Evolutionary conservation across 1,140 invertebrate species (phyloP).

Genomic region (Oppia nitens): DNA sequence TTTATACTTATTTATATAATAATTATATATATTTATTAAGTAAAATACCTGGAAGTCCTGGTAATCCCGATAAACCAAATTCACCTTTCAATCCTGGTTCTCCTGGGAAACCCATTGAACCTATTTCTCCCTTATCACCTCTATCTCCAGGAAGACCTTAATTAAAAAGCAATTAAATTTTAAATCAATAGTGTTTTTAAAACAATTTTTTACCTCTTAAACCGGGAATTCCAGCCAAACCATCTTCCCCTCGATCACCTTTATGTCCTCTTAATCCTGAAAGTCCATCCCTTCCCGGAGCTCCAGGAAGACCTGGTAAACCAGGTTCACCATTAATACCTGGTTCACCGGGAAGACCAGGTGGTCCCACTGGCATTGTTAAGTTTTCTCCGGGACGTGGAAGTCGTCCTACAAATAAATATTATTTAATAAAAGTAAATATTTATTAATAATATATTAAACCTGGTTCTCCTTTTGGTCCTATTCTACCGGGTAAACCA

Average conservation of each 20-base stretch:
- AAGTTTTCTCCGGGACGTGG: not conserved
- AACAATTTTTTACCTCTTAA: constrained; percentile 26
- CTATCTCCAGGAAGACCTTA: not conserved
- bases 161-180: not conserved
- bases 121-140: constrained; percentile 32
- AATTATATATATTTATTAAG: too few relatives aligned
- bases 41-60: constrained; percentile 22
- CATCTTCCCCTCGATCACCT: constrained; percentile 6
- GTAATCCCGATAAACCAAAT: constrained; percentile 32
- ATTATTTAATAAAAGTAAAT: not conserved
- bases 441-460: not conserved
- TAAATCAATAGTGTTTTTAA: constrained; percentile 17
- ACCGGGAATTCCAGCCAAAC: constrained; percentile 34
- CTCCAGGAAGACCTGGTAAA: not conserved
- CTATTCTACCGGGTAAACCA: not conserved
- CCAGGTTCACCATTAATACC: constrained; percentile 30
- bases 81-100: constrained; percentile 32
- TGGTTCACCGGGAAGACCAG: constrained; percentile 27
- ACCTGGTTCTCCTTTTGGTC: not conserved
- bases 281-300: constrained; percentile 10
- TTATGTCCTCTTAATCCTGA: constrained; percentile 1
- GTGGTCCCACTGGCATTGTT: not conserved
- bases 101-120: constrained; percentile 32
- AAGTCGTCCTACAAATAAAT: not conserved
- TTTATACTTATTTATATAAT: too few relatives aligned